Base-by-base conservation (phyloP, 2,888 invertebrate species). In the Hyalella azteca region DNA sequence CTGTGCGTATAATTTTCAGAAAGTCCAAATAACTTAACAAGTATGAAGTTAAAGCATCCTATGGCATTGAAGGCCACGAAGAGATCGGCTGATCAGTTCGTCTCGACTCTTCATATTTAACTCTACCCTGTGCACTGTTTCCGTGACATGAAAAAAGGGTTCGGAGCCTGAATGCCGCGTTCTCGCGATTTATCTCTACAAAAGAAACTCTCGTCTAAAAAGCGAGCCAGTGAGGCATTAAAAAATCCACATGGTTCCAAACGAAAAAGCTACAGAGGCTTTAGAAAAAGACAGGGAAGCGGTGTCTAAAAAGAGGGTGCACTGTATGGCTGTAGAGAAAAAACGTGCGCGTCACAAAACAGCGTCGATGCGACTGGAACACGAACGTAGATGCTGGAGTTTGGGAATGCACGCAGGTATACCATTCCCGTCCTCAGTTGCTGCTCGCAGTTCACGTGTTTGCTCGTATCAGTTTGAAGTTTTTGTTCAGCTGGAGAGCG, bases 241-340 rank as follows among this genome's bases (percentile, higher is more conserved):
- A 66, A 66, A 66, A 66, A 66, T 66, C 66, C 66, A 66, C 66
- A 11, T 32, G 66, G 66, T 36, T 66, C 66, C 66, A 36, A 36
- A 66, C 19, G 66, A 66, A 66, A 66, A 66, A 66, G 66, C 66
- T 66, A 66, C 66, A 66, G 66, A 66, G 36, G 66, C 66, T 66
- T 13, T 66, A 66, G 66, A 66, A 66, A 66, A 66, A 66, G 66
- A 66, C 39, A 66, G 32, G 66, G 19, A 66, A 66, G 66, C 19
- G 32, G 11, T 36, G 66, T 3, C 39, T 19, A 66, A 66, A 66
- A 66, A 66, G 66, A 66, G 66, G 36, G 66, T 32, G 66, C 66
- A 15, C 29, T 36, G 39, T 66, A 39, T 22, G 66, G 66, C 5
- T 66, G 7, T 11, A 19, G 19, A 1, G 36, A 22, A 66, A 66